phyloP scores from a whole-genome alignment of 35 echinoderm and acorn worm genomes.

The Apostichopus japonicus region DNA sequence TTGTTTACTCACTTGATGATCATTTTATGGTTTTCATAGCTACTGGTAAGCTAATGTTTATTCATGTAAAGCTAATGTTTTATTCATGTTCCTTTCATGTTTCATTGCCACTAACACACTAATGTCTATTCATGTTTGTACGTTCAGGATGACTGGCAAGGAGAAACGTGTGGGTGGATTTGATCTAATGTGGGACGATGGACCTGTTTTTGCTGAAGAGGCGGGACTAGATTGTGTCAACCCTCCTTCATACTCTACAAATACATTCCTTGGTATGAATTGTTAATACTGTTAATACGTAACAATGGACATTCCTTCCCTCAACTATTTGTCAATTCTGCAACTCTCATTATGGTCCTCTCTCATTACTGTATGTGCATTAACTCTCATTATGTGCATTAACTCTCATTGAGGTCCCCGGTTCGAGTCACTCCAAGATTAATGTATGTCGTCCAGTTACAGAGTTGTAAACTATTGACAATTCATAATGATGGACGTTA shows the following conservation, averaged over 20 bases:
- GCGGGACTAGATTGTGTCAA: conserved; percentile 93
- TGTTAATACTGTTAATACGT: neutral
- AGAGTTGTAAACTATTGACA: no score
- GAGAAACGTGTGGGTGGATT: conserved; percentile 93
- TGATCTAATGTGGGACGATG: conserved; percentile 99
- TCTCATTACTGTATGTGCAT: conserved; percentile 7
- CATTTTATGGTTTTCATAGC: no score
- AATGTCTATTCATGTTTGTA: neutral
- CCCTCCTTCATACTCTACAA: conserved; percentile 95
- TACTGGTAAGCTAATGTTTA: no score
- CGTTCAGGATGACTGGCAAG: conserved; percentile 67
- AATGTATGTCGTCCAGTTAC: no score
- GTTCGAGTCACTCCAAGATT: neutral
- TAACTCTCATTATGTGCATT: no score
- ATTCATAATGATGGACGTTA: no score
- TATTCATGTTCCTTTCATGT: no score
- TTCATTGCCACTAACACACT: no score
- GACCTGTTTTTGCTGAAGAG: conserved; percentile 93
- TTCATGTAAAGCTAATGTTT: no score
- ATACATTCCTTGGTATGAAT: conserved; percentile 93
- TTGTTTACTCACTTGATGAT: no score
- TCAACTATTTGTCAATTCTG: neutral
- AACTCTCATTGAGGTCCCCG: neutral
- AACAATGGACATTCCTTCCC: conserved; percentile 2
- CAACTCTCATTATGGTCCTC: conserved; percentile 13